phyloP scores from a whole-genome alignment of 2,888 invertebrate genomes.

The Pammene fasciana region DNA sequence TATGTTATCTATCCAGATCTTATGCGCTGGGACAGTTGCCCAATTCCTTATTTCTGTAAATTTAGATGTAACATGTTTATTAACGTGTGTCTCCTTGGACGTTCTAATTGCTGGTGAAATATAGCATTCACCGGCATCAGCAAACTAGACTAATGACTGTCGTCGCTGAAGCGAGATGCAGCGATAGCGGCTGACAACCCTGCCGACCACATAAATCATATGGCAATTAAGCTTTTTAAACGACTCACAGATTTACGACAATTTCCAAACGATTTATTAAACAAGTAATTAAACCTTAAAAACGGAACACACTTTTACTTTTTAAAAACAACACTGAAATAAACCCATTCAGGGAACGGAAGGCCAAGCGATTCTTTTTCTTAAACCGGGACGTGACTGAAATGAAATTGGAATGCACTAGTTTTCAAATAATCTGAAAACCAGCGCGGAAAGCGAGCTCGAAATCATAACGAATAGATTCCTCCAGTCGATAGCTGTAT shows the following conservation, averaged over 20 bases:
- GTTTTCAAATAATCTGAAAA: slow-evolving; percentile 39
- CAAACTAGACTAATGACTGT: slow-evolving; percentile 46
- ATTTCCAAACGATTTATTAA: slow-evolving; percentile 44
- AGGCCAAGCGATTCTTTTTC: slow-evolving; percentile 4
- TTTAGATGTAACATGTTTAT: slow-evolving; percentile 41
- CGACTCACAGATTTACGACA: slow-evolving; percentile 55
- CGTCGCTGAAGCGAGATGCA: slow-evolving; percentile 48
- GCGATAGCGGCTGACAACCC: slow-evolving; percentile 56
- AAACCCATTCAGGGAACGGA: slow-evolving; percentile 3
- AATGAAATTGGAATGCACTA: slow-evolving; percentile 30
- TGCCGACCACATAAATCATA: slow-evolving; percentile 62
- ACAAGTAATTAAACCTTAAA: slow-evolving; percentile 42
- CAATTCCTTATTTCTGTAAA: slow-evolving; percentile 35
- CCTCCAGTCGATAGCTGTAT: slow-evolving; percentile 63
- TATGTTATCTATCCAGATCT: slow-evolving; percentile 17
- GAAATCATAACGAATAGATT: slow-evolving; percentile 72
- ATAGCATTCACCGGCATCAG: slow-evolving; percentile 44
- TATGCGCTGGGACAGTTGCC: slow-evolving; percentile 16
- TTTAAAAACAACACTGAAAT: slow-evolving; percentile 10
- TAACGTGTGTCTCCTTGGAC: slow-evolving; percentile 48
- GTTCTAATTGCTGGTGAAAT: slow-evolving; percentile 59
- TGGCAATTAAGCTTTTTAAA: slow-evolving; percentile 58
- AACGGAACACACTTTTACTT: slow-evolving; percentile 34
- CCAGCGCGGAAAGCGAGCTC: slow-evolving; percentile 49
- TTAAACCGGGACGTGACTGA: slow-evolving; percentile 10